phyloP scores from a whole-genome alignment of 2,797 vertebrate genomes.

The Avahi laniger region DNA sequence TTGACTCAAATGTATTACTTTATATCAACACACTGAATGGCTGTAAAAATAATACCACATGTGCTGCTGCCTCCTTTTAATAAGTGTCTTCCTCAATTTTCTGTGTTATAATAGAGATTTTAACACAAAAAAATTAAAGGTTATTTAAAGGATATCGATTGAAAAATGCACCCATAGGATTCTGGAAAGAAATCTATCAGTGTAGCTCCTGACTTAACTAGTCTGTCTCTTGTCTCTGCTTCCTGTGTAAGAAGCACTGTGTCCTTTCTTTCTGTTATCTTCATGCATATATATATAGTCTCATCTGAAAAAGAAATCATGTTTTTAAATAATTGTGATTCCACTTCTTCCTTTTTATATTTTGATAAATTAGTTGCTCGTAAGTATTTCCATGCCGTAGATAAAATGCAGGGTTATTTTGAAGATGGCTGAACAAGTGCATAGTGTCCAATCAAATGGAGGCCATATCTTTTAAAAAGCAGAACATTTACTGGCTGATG shows the following conservation, averaged over 20 bases:
- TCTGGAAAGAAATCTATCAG: constrained; percentile 63
- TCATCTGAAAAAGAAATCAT: background rate
- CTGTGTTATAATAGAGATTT: constrained; percentile 83
- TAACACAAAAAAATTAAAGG: constrained; percentile 81
- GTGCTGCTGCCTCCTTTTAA: constrained; percentile 86
- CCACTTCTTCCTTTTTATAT: background rate
- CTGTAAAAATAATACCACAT: constrained; percentile 89
- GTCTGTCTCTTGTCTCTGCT: constrained; percentile 41
- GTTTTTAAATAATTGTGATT: background rate
- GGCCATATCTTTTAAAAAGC: background rate
- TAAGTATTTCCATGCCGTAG: background rate
- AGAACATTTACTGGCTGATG: background rate
- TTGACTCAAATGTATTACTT: constrained; percentile 90
- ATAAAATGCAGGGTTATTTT: background rate
- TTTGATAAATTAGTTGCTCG: background rate
- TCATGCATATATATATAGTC: background rate
- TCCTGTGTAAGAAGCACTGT: background rate
- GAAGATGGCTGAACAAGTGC: background rate
- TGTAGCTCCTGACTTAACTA: background rate
- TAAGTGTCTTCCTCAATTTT: constrained; percentile 91
- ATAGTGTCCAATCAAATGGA: background rate
- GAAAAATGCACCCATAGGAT: constrained; percentile 78
- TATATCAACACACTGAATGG: constrained; percentile 87
- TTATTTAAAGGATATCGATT: constrained; percentile 84
- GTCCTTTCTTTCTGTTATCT: background rate